These are phyloP conservation scores for Euura lappo DNA, from an alignment of 1,140 invertebrate genomes.

Conservation along the genomic window DNA sequence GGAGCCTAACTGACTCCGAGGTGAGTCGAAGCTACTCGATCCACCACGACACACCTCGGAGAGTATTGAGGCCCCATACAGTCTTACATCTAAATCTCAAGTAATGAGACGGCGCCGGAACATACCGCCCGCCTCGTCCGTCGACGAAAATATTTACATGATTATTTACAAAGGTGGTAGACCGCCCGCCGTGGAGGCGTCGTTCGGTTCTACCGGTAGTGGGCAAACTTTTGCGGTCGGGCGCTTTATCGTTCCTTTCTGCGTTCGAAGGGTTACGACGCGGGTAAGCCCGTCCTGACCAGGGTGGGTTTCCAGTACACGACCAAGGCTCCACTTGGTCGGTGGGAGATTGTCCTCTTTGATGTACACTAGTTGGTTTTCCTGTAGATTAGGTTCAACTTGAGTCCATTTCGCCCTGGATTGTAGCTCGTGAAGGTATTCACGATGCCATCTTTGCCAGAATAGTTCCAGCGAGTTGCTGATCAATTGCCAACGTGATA, in stretches of 20 bases:
- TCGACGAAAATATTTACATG: no score
- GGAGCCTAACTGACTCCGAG: no score
- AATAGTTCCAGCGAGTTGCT: conserved; percentile 28
- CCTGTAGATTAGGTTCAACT: conserved; percentile 1
- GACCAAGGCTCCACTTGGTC: conserved; percentile 18
- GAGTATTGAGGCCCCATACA: no score
- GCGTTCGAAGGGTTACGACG: conserved; percentile 14
- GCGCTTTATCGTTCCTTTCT: not conserved
- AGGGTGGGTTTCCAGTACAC: conserved; percentile 21
- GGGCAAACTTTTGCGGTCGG: no score
- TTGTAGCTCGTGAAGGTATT: conserved; percentile 33
- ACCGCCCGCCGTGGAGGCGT: no score
- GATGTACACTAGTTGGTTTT: conserved; percentile 18
- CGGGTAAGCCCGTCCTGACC: conserved; percentile 14
- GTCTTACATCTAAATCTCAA: no score
- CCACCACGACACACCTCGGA: no score
- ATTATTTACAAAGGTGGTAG: no score
- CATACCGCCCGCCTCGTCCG: no score
- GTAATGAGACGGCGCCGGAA: no score
- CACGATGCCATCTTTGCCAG: conserved; percentile 35
- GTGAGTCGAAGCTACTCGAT: no score
- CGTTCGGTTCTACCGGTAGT: no score
- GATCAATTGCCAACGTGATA: conserved; percentile 31
- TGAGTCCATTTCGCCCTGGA: conserved; percentile 20
- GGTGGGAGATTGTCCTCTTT: conserved; percentile 18